A percentile compares a stretch with the other conserved stretches of the same genome.
Conservation (phyloP, 92 coral and sea anemone species). For the Epizoanthus illoricatus region DNA sequence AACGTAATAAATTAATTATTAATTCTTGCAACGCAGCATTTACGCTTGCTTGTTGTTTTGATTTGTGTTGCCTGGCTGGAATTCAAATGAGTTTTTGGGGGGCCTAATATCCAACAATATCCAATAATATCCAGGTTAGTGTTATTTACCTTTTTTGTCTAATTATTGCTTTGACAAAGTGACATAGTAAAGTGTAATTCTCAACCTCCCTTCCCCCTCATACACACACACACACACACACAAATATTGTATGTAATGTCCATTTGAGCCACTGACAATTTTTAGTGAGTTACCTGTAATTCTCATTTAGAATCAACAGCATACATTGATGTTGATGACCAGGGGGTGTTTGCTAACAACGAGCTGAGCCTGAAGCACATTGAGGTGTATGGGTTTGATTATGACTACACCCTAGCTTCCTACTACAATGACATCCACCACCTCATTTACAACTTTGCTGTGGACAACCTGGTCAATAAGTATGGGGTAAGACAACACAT, state of each 20-base stretch:
- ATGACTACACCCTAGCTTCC: slow-evolving; percentile 93
- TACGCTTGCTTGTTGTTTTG: no score
- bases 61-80: no score
- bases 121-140: no score
- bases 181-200: no score
- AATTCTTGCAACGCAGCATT: no score
- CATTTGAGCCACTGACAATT: no score
- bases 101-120: no score
- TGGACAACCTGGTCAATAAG: slow-evolving; percentile 68
- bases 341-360: slow-evolving; percentile 92
- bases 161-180: no score
- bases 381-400: slow-evolving; percentile 97
- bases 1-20: no score
- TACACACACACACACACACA: neutral
- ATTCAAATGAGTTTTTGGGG: no score
- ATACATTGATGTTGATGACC: slow-evolving; percentile 61
- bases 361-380: slow-evolving; percentile 90
- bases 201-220: neutral
- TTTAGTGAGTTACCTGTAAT: neutral
- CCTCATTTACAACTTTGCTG: slow-evolving; percentile 88
- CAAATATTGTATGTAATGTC: no score
- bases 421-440: slow-evolving; percentile 86
- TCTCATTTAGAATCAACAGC: slow-evolving; percentile 62
- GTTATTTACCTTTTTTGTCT: no score
- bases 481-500: slow-evolving; percentile 71